phyloP scores from a whole-genome alignment of 2,797 vertebrate genomes.

The Hoplostethus mediterraneus region DNA sequence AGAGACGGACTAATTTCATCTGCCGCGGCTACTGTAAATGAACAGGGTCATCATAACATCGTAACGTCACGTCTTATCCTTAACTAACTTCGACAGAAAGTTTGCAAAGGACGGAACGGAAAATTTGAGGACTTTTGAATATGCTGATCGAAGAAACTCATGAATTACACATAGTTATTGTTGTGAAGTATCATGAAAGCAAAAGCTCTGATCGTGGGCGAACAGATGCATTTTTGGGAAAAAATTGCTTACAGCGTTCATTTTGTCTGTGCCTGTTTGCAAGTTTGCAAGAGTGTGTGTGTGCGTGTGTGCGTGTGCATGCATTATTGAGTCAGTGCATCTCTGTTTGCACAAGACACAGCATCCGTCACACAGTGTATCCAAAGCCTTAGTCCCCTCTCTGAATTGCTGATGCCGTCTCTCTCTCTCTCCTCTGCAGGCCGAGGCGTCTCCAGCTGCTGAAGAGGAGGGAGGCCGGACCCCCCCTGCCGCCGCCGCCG shows the following conservation, averaged over 20 bases:
- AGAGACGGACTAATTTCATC: background rate
- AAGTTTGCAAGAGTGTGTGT: background rate
- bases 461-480: constrained; percentile 54
- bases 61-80: background rate
- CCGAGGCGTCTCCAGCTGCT: constrained; percentile 42
- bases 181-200: background rate
- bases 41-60: no score
- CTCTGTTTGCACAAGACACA: no score
- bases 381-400: background rate
- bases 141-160: background rate
- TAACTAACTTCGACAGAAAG: background rate
- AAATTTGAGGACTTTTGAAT: background rate
- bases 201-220: background rate
- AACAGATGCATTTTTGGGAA: constrained; percentile 6
- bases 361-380: background rate
- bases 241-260: background rate
- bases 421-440: constrained; percentile 53
- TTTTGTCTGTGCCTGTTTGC: background rate
- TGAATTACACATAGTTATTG: background rate
- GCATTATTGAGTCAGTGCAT: no score
- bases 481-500: constrained; percentile 42
- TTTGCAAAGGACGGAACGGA: background rate
- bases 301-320: background rate
- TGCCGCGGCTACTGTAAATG: no score
- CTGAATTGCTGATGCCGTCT: no score